Conservation (phyloP, 2,113 vertebrate genomes). For the Melospiza georgiana region DNA sequence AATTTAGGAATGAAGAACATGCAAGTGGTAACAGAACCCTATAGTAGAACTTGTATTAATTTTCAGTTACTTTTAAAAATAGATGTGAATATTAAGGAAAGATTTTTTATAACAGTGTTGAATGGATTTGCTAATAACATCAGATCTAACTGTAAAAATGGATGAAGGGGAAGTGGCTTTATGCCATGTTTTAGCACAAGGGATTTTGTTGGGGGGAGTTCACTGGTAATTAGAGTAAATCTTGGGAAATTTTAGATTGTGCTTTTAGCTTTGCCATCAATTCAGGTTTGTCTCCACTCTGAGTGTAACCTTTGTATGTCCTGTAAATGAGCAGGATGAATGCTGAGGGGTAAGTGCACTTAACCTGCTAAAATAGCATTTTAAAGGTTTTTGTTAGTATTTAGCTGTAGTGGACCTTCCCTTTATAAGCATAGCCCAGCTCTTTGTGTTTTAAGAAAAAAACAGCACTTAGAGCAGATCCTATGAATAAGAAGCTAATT, state of each 20-base stretch:
- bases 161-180: background rate
- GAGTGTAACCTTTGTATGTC: background rate
- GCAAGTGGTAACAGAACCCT: background rate
- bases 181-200: background rate
- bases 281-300: background rate
- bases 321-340: background rate
- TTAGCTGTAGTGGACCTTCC: background rate
- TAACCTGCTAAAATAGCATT: background rate
- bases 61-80: background rate
- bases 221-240: background rate
- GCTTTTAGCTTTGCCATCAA: background rate
- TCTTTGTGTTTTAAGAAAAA: constrained; percentile 13
- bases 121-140: background rate
- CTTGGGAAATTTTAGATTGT: background rate
- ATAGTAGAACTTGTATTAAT: background rate
- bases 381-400: background rate
- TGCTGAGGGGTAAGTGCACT: background rate
- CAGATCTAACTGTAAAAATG: background rate
- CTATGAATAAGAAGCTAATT: constrained; percentile 52
- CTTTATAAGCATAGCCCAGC: background rate
- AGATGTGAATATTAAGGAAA: background rate
- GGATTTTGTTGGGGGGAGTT: background rate
- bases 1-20: background rate
- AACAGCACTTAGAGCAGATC: background rate
- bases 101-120: background rate